Percentiles rank a stretch among this genome's conserved stretches.
These are phyloP conservation scores for Caenorhabditis auriculariae DNA, from an alignment of 2,888 invertebrate genomes.

Conservation along the genomic window DNA sequence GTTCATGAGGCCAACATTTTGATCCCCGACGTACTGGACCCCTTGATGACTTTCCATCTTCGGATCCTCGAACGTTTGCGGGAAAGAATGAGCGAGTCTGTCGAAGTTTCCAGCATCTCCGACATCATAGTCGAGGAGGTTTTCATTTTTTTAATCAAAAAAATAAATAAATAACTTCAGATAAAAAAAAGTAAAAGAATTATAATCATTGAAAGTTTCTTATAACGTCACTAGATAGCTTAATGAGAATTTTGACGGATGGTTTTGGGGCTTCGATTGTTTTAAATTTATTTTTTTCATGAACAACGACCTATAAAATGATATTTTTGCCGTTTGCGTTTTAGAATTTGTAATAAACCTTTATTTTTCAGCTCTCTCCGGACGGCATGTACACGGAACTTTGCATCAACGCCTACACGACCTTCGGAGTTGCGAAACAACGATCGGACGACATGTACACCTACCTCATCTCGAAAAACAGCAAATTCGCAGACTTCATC, in stretches of 20 bases:
- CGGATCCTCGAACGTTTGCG: slow-evolving; percentile 49
- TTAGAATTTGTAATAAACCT: too few species aligned
- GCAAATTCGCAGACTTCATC: slow-evolving; percentile 37
- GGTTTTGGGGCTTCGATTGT: too few species aligned
- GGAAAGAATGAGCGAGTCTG: slow-evolving; percentile 31
- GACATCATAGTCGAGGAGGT: slow-evolving; percentile 54
- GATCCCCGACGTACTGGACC: slow-evolving; percentile 59
- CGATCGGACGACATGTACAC: slow-evolving; percentile 29
- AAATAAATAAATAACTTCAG: not conserved
- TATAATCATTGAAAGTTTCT: too few species aligned
- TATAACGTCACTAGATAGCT: too few species aligned
- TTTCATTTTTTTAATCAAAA: too few species aligned
- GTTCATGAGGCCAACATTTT: slow-evolving; percentile 35
- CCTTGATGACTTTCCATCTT: slow-evolving; percentile 57
- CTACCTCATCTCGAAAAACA: slow-evolving; percentile 27
- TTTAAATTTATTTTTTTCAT: too few species aligned
- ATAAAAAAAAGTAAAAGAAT: not conserved
- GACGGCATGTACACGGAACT: slow-evolving; percentile 7
- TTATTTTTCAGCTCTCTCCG: slow-evolving; percentile 18
- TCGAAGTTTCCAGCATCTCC: slow-evolving; percentile 50
- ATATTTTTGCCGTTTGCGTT: too few species aligned
- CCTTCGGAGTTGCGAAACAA: slow-evolving; percentile 40
- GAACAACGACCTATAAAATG: too few species aligned
- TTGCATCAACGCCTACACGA: slow-evolving; percentile 42
- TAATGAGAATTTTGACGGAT: too few species aligned